Conservation (phyloP, 2,113 vertebrate genomes). For the Amblyopsis rosae region DNA sequence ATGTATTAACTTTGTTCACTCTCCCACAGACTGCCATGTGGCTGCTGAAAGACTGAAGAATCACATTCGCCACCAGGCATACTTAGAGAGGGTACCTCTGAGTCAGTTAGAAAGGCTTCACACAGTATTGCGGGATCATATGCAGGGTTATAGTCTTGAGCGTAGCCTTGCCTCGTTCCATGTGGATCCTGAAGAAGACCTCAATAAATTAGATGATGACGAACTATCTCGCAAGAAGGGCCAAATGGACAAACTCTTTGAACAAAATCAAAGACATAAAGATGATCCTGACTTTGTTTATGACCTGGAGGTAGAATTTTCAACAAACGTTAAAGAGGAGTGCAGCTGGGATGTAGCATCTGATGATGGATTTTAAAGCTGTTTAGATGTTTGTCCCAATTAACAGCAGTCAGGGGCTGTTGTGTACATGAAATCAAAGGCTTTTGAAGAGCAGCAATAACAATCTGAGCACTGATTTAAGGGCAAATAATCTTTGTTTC, state of each 20-base stretch:
- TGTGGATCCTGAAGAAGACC: slow-evolving; percentile 85
- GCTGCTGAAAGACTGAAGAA: slow-evolving; percentile 91
- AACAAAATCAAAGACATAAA: slow-evolving; percentile 85
- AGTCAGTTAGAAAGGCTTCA: slow-evolving; percentile 85
- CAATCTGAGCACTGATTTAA: no score
- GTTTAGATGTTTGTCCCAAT: background rate
- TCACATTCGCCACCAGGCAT: slow-evolving; percentile 83
- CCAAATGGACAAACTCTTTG: slow-evolving; percentile 91
- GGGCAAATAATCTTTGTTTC: no score
- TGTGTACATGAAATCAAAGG: no score
- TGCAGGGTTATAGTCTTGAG: slow-evolving; percentile 81
- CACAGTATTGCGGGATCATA: slow-evolving; percentile 79
- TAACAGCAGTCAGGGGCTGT: no score
- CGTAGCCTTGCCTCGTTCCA: slow-evolving; percentile 70
- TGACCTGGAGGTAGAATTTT: slow-evolving; percentile 88
- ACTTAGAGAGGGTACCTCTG: slow-evolving; percentile 82
- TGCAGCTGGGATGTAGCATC: slow-evolving; percentile 91
- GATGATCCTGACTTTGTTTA: slow-evolving; percentile 90
- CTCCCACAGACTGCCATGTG: slow-evolving; percentile 78
- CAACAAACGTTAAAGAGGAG: slow-evolving; percentile 73
- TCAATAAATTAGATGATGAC: slow-evolving; percentile 91
- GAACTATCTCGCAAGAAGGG: slow-evolving; percentile 86
- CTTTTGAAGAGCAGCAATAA: no score
- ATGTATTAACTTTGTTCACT: background rate
- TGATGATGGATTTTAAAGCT: slow-evolving; percentile 79